phyloP scores from a whole-genome alignment of 2,888 invertebrate species.

The Trachelus iudaicus region DNA sequence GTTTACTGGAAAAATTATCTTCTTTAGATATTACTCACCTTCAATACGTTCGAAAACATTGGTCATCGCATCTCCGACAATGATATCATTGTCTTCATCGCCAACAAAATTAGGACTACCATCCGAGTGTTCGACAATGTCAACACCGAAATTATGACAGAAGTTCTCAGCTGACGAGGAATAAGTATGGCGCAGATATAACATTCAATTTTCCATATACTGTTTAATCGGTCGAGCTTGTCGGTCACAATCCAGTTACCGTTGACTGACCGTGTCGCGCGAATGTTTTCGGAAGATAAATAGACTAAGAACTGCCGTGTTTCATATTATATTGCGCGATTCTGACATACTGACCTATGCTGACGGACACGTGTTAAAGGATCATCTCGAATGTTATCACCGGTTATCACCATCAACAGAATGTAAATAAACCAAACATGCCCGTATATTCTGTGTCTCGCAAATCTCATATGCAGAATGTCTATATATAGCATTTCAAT shows the following conservation, averaged over 20 bases:
- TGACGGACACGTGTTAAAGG: too few relatives aligned
- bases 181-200: constrained; percentile 1
- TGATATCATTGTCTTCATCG: constrained; percentile 23
- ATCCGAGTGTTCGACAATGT: background rate
- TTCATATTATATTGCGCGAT: background rate
- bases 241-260: background rate
- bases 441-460: too few relatives aligned
- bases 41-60: constrained; percentile 42
- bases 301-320: background rate
- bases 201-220: background rate
- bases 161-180: constrained; percentile 16
- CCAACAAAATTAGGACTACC: constrained; percentile 12
- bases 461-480: too few relatives aligned
- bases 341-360: too few relatives aligned
- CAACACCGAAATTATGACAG: constrained; percentile 28
- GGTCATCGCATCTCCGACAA: constrained; percentile 32
- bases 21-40: constrained; percentile 34
- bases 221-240: background rate
- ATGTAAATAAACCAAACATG: too few relatives aligned
- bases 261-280: background rate
- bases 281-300: background rate
- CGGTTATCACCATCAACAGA: too few relatives aligned
- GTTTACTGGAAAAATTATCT: constrained; percentile 15
- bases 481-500: too few relatives aligned
- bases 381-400: too few relatives aligned